Conservation (phyloP, 2,888 invertebrate genomes). For the Clivina fossor region DNA sequence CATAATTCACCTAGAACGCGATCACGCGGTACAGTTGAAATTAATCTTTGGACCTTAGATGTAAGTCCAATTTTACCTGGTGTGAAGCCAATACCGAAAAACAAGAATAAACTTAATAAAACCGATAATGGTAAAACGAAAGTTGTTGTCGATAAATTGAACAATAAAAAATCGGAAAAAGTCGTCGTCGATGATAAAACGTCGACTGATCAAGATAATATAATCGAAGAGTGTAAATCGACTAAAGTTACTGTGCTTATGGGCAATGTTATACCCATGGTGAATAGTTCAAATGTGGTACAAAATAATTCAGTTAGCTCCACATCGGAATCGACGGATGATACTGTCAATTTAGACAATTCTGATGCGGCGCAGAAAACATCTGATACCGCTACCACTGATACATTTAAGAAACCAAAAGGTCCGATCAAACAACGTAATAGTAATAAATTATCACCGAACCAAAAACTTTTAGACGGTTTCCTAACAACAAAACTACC, state of each 20-base stretch:
- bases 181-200: too few species aligned
- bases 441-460: neutral
- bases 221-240: conserved; percentile 3
- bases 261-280: neutral
- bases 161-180: conserved; percentile 22
- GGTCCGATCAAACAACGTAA: neutral
- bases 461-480: conserved; percentile 38
- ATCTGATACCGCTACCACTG: neutral
- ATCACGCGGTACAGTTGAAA: conserved; percentile 78
- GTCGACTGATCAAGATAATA: conserved; percentile 7
- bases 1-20: conserved; percentile 67
- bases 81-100: conserved; percentile 48
- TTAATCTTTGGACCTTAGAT: conserved; percentile 81
- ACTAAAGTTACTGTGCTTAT: conserved; percentile 4
- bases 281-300: neutral
- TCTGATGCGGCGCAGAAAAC: too few species aligned
- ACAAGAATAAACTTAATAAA: conserved; percentile 7
- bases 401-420: conserved; percentile 11
- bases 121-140: conserved; percentile 5
- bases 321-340: conserved; percentile 5
- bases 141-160: conserved; percentile 29
- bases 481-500: conserved; percentile 40
- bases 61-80: conserved; percentile 66
- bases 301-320: conserved; percentile 38
- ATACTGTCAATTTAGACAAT: conserved; percentile 6